These are phyloP conservation scores for Paratrypauchen microcephalus DNA, from an alignment of 2,797 vertebrate species.

Conservation along the genomic window DNA sequence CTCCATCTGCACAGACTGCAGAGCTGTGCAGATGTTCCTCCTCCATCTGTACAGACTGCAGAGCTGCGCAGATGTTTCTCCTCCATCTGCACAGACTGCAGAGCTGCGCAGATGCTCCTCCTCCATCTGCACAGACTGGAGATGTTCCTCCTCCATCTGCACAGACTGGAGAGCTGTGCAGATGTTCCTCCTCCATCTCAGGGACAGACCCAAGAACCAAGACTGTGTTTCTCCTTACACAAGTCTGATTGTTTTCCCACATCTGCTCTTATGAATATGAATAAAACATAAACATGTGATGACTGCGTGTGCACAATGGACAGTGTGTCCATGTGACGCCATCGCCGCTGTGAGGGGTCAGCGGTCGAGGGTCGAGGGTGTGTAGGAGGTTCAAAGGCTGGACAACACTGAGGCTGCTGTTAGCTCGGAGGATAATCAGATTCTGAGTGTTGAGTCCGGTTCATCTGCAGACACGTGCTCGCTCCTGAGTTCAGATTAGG, in stretches of 20 bases:
- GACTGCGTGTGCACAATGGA: constrained; percentile 51
- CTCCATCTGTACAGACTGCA: no score
- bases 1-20: no score
- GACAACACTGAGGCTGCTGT: constrained; percentile 60
- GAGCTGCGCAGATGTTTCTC: neutral
- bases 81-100: no score
- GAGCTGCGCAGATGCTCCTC: no score
- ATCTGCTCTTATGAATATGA: constrained; percentile 4
- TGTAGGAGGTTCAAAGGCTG: constrained; percentile 62
- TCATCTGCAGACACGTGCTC: neutral
- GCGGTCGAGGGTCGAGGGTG: constrained; percentile 41
- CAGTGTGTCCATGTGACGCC: constrained; percentile 62
- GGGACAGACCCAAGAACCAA: no score
- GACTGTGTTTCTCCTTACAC: neutral
- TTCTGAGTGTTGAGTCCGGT: neutral
- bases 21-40: constrained; percentile 2
- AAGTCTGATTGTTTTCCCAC: neutral
- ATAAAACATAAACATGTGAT: constrained; percentile 42
- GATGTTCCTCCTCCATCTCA: neutral
- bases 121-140: no score
- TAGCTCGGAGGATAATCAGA: neutral
- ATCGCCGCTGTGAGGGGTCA: constrained; percentile 41
- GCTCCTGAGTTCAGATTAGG: neutral
- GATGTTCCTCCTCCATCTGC: no score
- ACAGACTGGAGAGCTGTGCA: neutral